A percentile compares a stretch with the other conserved stretches of the same genome.
phyloP scores from a whole-genome alignment of 2,113 vertebrate species.

The Macrotis lagotis region DNA sequence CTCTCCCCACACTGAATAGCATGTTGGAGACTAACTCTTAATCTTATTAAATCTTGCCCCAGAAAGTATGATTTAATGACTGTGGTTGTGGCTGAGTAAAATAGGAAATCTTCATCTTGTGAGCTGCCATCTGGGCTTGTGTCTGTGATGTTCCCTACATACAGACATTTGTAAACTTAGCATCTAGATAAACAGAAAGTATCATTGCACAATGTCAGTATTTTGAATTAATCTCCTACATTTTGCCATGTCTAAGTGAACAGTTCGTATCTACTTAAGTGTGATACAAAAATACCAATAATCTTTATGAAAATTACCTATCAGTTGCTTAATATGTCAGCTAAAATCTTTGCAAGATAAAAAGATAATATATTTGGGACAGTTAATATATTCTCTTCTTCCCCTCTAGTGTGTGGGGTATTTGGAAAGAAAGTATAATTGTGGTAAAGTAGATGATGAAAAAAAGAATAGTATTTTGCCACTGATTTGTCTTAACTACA shows the following conservation, averaged over 20 bases:
- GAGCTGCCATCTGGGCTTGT: slow-evolving; percentile 4
- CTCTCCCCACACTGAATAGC: neutral
- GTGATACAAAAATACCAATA: neutral
- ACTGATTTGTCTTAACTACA: neutral
- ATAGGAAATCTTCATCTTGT: neutral
- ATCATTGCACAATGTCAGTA: neutral
- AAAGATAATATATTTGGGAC: neutral
- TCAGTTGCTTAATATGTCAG: neutral
- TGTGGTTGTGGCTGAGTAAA: too few relatives aligned
- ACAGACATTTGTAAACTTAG: neutral
- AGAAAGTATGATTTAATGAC: neutral
- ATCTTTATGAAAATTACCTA: neutral
- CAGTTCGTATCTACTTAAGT: neutral
- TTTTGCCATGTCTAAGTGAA: neutral
- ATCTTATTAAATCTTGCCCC: slow-evolving; percentile 7
- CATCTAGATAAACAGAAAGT: neutral
- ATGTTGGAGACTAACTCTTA: neutral
- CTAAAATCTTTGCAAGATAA: neutral
- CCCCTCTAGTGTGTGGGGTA: neutral
- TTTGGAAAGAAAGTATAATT: neutral
- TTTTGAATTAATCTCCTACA: neutral
- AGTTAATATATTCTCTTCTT: neutral
- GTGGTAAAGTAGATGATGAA: neutral
- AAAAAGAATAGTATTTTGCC: neutral
- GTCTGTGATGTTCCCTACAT: neutral